Base-by-base conservation (phyloP, 2,797 vertebrate species). In the Gymnopithys bicolor region DNA sequence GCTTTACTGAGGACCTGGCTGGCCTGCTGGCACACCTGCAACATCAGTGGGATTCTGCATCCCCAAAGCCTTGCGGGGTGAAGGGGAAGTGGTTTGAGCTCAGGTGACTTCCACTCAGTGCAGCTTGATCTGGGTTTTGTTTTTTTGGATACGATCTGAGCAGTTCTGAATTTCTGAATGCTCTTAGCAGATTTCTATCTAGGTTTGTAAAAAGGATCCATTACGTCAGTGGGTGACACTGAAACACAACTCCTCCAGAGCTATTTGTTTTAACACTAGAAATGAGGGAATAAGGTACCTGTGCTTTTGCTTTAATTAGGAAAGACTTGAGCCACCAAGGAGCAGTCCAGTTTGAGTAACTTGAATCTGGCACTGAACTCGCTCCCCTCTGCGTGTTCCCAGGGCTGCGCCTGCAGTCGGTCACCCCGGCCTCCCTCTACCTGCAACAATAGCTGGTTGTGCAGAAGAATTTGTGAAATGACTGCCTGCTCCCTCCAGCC, bases 401-500 rank as follows among this genome's bases (percentile, higher is more conserved):
- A 84, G 81, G 82, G 81, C 92, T 92, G 95, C 11, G 88, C 94
- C 95, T 97, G 89, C 90, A 81, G 96, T 95, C 80, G 55, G 75
- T 87, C 13, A 25, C 68, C 83, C 94, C 3, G 45, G 95, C 96
- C 97, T 95, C 95, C 92, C 93, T 97, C 97, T 97, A 97, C 98
- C 98, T 98, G 96, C 97, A 97, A 98, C 97, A 98, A 97, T 97
- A 96, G 97, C 96, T 96, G 96, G 94, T 97, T 98, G 97, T 98
- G 97, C 95, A 96, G 96, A 97, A 98, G 98, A 97, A 98, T 97
- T 97, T 96, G 96, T 97, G 96, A 97, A 97, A 97, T 97, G 97
- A 96, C 96, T 93, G 97, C 96, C 96, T 96, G 96, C 96, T 97
- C 97, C 90, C 85, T 92, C 79, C 90, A 96, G 94, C 95, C 96